Percentiles rank a stretch among this genome's conserved stretches.
These are phyloP conservation scores for Gobio occitaniae DNA, from an alignment of 2,797 vertebrate species.

Conservation along the genomic window DNA sequence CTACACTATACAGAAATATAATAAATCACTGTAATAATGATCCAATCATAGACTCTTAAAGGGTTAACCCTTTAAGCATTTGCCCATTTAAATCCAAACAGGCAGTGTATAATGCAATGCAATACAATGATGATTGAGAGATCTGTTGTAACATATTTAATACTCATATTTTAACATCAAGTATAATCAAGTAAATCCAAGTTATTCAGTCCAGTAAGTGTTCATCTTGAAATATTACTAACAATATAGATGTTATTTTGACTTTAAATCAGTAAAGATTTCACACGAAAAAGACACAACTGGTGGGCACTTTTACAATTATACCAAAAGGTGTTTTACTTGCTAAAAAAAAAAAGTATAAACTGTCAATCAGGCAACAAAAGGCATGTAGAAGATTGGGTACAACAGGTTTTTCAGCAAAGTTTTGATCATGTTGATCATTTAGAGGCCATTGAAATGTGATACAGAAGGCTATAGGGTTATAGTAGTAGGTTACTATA, in stretches of 20 bases:
- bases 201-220: not conserved
- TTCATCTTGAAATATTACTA: conserved; percentile 1
- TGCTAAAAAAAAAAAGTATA: not conserved
- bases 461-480: not conserved
- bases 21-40: too few species aligned
- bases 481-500: not conserved
- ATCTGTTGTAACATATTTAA: not conserved
- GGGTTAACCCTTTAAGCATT: too few species aligned
- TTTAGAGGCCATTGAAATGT: not conserved
- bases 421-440: not conserved
- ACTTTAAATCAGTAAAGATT: not conserved
- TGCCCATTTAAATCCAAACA: too few species aligned
- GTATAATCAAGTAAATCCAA: not conserved
- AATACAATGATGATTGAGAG: not conserved
- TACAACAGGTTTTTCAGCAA: not conserved
- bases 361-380: too few species aligned
- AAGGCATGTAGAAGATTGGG: not conserved
- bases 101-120: not conserved
- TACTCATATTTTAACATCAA: not conserved
- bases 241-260: not conserved
- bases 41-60: too few species aligned
- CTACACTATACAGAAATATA: too few species aligned
- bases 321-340: not conserved
- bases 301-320: not conserved
- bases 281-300: not conserved